phyloP scores from a whole-genome alignment of 1,140 invertebrate species.

The Acromyrmex echinatior region DNA sequence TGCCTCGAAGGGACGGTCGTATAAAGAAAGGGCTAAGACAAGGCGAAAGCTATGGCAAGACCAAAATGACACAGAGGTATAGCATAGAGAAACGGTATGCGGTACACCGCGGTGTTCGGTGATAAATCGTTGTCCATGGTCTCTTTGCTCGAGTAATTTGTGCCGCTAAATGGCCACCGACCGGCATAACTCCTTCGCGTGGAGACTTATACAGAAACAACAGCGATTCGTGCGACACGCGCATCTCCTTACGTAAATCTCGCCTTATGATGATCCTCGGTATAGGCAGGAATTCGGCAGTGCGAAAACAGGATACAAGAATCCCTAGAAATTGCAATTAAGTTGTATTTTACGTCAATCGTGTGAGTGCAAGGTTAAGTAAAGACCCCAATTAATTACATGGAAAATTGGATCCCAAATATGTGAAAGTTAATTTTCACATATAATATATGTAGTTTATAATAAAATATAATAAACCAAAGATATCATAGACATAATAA shows the following conservation, averaged over 20 bases:
- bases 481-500: too few species aligned
- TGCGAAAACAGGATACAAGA: neutral
- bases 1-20: conserved; percentile 30
- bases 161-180: conserved; percentile 73
- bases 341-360: neutral
- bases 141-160: conserved; percentile 75
- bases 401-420: too few species aligned
- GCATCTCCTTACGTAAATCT: conserved; percentile 73
- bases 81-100: conserved; percentile 58
- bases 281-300: neutral
- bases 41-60: conserved; percentile 34
- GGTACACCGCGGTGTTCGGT: conserved; percentile 36
- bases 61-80: conserved; percentile 46
- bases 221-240: conserved; percentile 68
- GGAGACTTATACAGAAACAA: conserved; percentile 67
- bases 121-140: conserved; percentile 72
- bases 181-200: conserved; percentile 68
- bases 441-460: too few species aligned
- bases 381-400: too few species aligned
- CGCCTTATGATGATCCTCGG: conserved; percentile 4
- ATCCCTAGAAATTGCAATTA: neutral
- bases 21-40: conserved; percentile 23
- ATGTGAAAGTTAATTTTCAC: too few species aligned
- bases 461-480: too few species aligned
- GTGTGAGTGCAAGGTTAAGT: neutral